Evolutionary conservation across 2,797 vertebrate species (phyloP).

Genomic region (Oreonectes daqikongensis): DNA sequence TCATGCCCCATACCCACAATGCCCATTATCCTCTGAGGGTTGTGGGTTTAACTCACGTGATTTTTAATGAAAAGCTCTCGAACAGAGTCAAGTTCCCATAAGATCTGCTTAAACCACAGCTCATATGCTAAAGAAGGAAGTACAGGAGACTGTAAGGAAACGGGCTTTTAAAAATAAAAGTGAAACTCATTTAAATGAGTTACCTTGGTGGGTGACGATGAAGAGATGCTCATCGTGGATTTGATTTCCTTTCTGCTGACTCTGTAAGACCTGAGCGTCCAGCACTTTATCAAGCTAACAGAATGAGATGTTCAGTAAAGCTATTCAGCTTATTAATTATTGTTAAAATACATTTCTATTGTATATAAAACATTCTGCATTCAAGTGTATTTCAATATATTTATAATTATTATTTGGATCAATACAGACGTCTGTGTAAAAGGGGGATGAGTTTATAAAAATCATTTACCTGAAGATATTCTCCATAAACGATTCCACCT

Average conservation of each 20-base stretch:
- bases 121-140: slow-evolving; percentile 85
- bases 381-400: not conserved
- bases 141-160: not conserved
- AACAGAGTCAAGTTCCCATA: slow-evolving; percentile 97
- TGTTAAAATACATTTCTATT: slow-evolving; percentile 40
- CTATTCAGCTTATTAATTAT: slow-evolving; percentile 31
- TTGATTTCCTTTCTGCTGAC: slow-evolving; percentile 90
- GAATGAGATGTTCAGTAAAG: not conserved
- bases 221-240: slow-evolving; percentile 98
- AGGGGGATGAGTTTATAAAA: no score
- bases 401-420: not conserved
- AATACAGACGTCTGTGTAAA: not conserved
- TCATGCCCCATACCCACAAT: not conserved
- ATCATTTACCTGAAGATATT: slow-evolving; percentile 86
- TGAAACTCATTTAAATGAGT: not conserved
- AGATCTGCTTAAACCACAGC: slow-evolving; percentile 98
- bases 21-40: not conserved
- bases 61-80: slow-evolving; percentile 90
- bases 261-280: slow-evolving; percentile 89
- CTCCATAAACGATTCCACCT: slow-evolving; percentile 88
- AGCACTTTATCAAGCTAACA: slow-evolving; percentile 89
- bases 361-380: not conserved
- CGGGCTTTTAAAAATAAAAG: not conserved
- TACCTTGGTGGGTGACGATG: slow-evolving; percentile 98
- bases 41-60: slow-evolving; percentile 81